phyloP scores from a whole-genome alignment of 2,888 invertebrate species.

The Dasysyrphus albostriatus region DNA sequence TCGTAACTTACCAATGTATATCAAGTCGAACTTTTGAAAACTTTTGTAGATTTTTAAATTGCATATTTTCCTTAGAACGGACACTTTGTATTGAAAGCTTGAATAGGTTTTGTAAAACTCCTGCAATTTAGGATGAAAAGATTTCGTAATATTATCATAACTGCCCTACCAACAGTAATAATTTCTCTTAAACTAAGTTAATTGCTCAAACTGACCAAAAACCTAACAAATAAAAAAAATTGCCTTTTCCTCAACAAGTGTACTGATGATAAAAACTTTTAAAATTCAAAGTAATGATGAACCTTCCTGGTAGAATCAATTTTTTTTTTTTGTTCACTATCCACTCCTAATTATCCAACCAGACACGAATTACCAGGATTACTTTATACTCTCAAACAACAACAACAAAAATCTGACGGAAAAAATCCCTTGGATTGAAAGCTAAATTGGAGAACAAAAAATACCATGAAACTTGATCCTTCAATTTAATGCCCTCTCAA shows the following conservation, averaged over 20 bases:
- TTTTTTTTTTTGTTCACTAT: constrained; percentile 15
- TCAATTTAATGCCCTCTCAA: constrained; percentile 56
- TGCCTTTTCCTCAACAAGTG: not conserved
- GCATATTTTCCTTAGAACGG: too few species aligned
- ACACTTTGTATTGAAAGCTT: too few species aligned
- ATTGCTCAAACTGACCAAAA: not conserved
- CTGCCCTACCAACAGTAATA: not conserved
- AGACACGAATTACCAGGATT: constrained; percentile 68
- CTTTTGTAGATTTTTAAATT: too few species aligned
- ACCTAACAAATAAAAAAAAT: not conserved
- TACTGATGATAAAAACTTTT: not conserved
- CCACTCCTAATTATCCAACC: constrained; percentile 71
- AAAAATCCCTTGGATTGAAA: constrained; percentile 28
- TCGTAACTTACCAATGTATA: too few species aligned
- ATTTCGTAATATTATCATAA: not conserved
- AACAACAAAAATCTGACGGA: constrained; percentile 10
- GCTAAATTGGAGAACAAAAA: constrained; percentile 27
- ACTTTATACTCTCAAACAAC: constrained; percentile 33
- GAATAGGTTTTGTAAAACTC: too few species aligned
- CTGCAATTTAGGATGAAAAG: not conserved
- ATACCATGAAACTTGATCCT: constrained; percentile 72
- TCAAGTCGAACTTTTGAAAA: too few species aligned
- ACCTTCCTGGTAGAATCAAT: constrained; percentile 39
- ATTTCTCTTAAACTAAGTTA: not conserved
- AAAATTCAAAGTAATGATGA: constrained; percentile 30